These are phyloP conservation scores for Eurytemora carolleeae DNA, from an alignment of 1,140 invertebrate species.

Conservation along the genomic window DNA sequence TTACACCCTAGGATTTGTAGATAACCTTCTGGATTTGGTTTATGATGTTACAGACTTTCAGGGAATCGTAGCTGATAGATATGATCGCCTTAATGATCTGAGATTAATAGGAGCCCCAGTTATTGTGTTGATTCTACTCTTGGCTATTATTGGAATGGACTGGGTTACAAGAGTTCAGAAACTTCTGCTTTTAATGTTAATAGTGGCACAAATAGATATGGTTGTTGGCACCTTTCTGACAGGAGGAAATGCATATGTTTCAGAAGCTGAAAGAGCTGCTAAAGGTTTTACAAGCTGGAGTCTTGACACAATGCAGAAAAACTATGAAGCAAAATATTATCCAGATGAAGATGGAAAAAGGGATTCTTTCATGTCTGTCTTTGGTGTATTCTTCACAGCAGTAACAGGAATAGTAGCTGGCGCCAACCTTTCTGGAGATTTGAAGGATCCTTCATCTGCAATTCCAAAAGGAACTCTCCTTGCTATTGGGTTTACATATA, in stretches of 20 bases:
- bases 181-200: constrained; percentile 57
- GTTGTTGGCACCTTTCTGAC: constrained; percentile 65
- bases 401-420: too few species aligned
- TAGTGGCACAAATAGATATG: constrained; percentile 73
- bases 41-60: constrained; percentile 3
- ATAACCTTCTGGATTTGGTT: constrained; percentile 42
- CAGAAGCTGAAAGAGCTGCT: constrained; percentile 41
- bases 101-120: constrained; percentile 52
- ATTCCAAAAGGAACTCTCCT: constrained; percentile 85
- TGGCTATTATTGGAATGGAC: constrained; percentile 67
- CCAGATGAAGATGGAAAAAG: neutral
- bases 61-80: constrained; percentile 16
- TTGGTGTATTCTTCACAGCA: constrained; percentile 87
- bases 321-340: neutral
- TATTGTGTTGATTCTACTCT: constrained; percentile 50
- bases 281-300: constrained; percentile 77
- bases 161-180: constrained; percentile 49
- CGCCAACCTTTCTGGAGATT: constrained; percentile 70
- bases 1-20: constrained; percentile 95
- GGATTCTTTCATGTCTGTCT: constrained; percentile 72
- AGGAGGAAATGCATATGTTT: constrained; percentile 32
- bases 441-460: constrained; percentile 72
- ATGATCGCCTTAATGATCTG: constrained; percentile 46
- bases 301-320: constrained; percentile 30
- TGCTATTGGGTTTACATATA: constrained; percentile 71